phyloP scores from a whole-genome alignment of 2,888 invertebrate genomes.

The Oligia strigilis region DNA sequence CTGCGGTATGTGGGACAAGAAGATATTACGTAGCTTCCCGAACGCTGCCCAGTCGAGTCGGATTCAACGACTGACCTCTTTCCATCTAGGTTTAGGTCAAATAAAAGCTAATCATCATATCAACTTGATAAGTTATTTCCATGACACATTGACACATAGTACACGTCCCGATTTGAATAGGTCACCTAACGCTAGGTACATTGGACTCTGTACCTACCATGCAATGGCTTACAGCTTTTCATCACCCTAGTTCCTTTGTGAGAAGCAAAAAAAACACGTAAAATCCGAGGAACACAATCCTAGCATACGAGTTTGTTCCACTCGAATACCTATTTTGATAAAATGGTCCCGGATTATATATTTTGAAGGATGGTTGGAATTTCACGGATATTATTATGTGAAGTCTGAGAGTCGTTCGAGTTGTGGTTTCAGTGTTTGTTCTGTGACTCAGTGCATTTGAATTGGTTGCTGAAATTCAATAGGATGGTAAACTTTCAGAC shows the following conservation, averaged over 20 bases:
- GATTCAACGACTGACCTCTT: no score
- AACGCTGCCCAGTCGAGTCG: no score
- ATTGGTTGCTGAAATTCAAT: constrained; percentile 17
- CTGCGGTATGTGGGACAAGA: no score
- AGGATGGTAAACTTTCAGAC: background rate
- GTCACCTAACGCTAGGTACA: background rate
- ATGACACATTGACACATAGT: background rate
- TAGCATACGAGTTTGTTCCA: constrained; percentile 24
- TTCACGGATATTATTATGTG: constrained; percentile 24
- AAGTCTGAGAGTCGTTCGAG: background rate
- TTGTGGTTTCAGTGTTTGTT: constrained; percentile 22
- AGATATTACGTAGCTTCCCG: no score
- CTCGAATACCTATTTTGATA: constrained; percentile 48
- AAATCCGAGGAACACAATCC: constrained; percentile 33
- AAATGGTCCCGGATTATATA: constrained; percentile 20
- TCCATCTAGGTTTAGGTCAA: background rate
- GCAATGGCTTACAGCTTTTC: constrained; percentile 38
- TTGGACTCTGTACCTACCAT: constrained; percentile 5
- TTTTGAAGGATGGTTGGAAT: background rate
- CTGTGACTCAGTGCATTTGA: constrained; percentile 7
- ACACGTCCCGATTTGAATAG: background rate
- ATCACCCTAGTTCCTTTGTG: constrained; percentile 51
- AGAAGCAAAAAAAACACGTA: constrained; percentile 38
- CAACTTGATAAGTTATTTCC: background rate
- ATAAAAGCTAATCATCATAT: background rate